Conservation (phyloP, 2,797 vertebrate genomes). For the Pygocentrus nattereri region DNA sequence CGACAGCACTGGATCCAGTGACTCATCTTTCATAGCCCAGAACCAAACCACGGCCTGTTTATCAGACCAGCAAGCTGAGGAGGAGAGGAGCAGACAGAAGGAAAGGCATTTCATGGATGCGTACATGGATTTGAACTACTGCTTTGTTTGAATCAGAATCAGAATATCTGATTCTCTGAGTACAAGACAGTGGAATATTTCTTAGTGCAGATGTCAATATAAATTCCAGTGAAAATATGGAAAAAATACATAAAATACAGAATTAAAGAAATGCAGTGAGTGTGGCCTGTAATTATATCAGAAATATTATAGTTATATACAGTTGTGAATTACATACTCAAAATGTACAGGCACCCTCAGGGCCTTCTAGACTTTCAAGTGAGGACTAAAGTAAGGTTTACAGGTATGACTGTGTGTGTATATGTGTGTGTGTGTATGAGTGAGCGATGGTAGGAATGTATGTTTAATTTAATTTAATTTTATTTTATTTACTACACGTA, state of each 20-base stretch:
- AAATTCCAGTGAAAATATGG: neutral
- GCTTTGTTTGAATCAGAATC: neutral
- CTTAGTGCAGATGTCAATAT: neutral
- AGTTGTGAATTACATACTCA: too few species aligned
- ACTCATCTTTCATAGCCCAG: constrained; percentile 50
- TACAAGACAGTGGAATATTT: neutral
- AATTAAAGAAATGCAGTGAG: neutral
- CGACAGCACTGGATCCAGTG: constrained; percentile 50
- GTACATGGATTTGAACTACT: neutral
- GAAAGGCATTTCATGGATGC: neutral
- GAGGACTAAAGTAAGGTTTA: too few species aligned
- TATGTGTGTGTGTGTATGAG: too few species aligned
- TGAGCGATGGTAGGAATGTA: too few species aligned
- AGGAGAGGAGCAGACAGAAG: constrained; percentile 2
- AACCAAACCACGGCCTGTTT: constrained; percentile 45
- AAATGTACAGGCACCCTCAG: too few species aligned
- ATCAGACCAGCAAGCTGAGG: constrained; percentile 26
- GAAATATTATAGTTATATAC: too few species aligned
- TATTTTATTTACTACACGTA: too few species aligned
- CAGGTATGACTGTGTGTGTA: too few species aligned
- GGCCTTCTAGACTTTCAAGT: too few species aligned
- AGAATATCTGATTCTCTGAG: neutral
- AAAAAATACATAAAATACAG: neutral
- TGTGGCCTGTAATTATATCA: too few species aligned
- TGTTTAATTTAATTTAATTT: too few species aligned